These are phyloP conservation scores for Brachionus plicatilis DNA, from an alignment of 1,140 invertebrate species.

Conservation along the genomic window DNA sequence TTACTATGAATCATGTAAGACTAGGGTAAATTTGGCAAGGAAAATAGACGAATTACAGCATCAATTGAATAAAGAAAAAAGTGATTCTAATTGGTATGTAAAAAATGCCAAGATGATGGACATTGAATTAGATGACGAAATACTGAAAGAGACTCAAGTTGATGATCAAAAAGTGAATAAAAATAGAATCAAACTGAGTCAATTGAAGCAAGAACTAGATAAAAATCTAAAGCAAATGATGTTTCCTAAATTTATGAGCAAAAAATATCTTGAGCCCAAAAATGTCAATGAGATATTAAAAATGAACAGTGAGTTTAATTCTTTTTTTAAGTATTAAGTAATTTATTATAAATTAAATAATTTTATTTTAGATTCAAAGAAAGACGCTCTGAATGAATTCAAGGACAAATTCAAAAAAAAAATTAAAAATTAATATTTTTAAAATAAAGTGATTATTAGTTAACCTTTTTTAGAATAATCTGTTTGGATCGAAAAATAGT, in stretches of 20 bases:
- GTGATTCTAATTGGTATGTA: constrained; percentile 72
- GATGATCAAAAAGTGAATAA: constrained; percentile 9
- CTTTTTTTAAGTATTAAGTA: too few relatives aligned
- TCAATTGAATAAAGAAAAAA: constrained; percentile 63
- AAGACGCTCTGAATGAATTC: background rate
- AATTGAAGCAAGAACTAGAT: background rate
- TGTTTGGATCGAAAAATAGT: background rate
- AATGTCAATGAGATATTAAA: background rate
- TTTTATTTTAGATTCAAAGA: background rate
- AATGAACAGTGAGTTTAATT: background rate
- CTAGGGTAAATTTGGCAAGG: constrained; percentile 60
- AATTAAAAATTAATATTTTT: background rate
- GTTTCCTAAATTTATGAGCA: constrained; percentile 13
- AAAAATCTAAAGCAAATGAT: constrained; percentile 17
- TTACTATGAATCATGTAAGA: background rate
- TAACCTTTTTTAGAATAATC: background rate
- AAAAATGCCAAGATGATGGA: constrained; percentile 79
- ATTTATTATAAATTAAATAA: too few relatives aligned
- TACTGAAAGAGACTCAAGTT: constrained; percentile 32
- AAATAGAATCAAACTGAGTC: background rate
- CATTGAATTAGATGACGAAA: constrained; percentile 69
- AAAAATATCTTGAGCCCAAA: constrained; percentile 16
- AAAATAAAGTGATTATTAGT: background rate
- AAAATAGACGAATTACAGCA: constrained; percentile 72
- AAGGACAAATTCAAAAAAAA: background rate